Base-by-base conservation (phyloP, 1,140 invertebrate species). In the Ooceraea biroi region DNA sequence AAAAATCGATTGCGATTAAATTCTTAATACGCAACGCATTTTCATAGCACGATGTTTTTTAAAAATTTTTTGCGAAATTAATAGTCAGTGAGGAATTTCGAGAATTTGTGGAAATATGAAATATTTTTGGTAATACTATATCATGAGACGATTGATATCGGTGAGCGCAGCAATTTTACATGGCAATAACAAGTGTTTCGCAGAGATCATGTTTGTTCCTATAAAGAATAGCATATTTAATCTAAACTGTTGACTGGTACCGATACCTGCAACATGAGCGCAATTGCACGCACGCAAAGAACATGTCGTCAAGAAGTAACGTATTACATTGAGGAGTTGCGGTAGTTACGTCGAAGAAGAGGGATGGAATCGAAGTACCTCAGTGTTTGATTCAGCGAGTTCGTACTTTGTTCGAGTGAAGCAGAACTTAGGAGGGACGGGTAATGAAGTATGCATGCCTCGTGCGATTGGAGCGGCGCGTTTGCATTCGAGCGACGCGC, bases 371-470 rank as follows among this genome's bases (percentile, higher is more conserved):
- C 55, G 76, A 80, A 80, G 68, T 80, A 57, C 36, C 12, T 22
- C 12, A n/a, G 65, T 27, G 50, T 80, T 71, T 80, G 76, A 80
- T 80, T 80, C 68, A 41, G 60, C 30, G 30, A 82, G 71, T 82
- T 77, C 48, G 68, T 82, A 82, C 58, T 76, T 74, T 61, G 80
- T 82, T 76, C 58, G 36, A 61, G 46, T 41, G 48, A 73, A 52
- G 46, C 12, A 30, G 65, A 85, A 80, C 73, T 88, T 83, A 30
- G 76, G 65, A 84, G 88, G 84, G 77, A 84, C 60, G 85, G 58
- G 66, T 85, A 89, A 91, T 90, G 88, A 92, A 92, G 92, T 92
- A 92, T 92, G 92, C 91, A 92, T 91, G 84, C 85, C 66, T 86
- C 85, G 87, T 77, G 71, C 69, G 87, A 78, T 82, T 85, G 78